These are phyloP conservation scores for Glaucomys volans DNA, from an alignment of 2,113 vertebrate genomes.

Conservation along the genomic window DNA sequence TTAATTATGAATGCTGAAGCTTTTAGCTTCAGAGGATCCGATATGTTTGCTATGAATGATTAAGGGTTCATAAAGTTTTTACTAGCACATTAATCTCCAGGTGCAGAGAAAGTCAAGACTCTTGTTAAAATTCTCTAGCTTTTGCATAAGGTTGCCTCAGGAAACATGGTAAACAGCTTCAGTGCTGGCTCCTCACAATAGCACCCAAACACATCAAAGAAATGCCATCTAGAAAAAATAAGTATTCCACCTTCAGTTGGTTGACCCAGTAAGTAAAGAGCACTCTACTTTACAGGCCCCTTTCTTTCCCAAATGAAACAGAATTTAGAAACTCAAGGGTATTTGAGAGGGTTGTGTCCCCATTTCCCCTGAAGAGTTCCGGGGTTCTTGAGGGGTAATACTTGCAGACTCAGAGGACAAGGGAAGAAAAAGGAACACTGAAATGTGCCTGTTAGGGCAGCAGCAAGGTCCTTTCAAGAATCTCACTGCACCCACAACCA, in stretches of 20 bases:
- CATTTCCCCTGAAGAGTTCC: background rate
- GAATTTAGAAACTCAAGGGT: background rate
- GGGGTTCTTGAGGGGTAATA: background rate
- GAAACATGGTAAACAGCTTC: constrained; percentile 49
- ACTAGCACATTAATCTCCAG: constrained; percentile 84
- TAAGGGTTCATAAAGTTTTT: constrained; percentile 85
- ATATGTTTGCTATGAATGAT: constrained; percentile 86
- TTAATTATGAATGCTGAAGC: constrained; percentile 86
- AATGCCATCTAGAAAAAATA: background rate
- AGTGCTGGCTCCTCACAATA: background rate
- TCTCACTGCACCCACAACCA: background rate
- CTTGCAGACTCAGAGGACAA: background rate
- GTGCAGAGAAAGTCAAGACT: constrained; percentile 76
- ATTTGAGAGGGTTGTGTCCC: background rate
- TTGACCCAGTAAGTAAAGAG: background rate
- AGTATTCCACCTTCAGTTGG: background rate
- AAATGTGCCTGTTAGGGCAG: background rate
- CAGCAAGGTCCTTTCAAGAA: rapidly evolving
- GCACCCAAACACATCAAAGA: constrained; percentile 43
- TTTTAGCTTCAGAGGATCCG: constrained; percentile 82
- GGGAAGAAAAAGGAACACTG: background rate
- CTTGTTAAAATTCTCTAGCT: constrained; percentile 80
- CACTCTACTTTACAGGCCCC: constrained; percentile 2
- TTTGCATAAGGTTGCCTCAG: constrained; percentile 44
- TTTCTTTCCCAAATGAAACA: constrained; percentile 56